Evolutionary conservation across 1,140 invertebrate genomes (phyloP).

Genomic region (roundworm (Caenorhabditis elegans)): WBcel235 BX284606.5:9916501-9917000

Average conservation of each 20-base stretch:
- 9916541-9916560: too few relatives aligned
- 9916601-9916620: not conserved
- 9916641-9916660: not conserved
- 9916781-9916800: not conserved
- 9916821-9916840: not conserved
- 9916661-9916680: not conserved
- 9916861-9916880: not conserved
- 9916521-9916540: too few relatives aligned
- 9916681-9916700: constrained; percentile 9
- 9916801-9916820: not conserved
- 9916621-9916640: not conserved
- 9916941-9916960: not conserved
- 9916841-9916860: not conserved
- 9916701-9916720: not conserved
- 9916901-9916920: not conserved
- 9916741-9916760: not conserved
- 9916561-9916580: not conserved
- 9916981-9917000: not conserved
- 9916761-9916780: not conserved
- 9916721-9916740: not conserved
- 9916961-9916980: not conserved
- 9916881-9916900: not conserved
- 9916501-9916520: too few relatives aligned
- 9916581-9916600: not conserved
- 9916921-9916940: not conserved